Base-by-base conservation (phyloP, 2,113 vertebrate species). In the Takifugu bimaculatus region DNA sequence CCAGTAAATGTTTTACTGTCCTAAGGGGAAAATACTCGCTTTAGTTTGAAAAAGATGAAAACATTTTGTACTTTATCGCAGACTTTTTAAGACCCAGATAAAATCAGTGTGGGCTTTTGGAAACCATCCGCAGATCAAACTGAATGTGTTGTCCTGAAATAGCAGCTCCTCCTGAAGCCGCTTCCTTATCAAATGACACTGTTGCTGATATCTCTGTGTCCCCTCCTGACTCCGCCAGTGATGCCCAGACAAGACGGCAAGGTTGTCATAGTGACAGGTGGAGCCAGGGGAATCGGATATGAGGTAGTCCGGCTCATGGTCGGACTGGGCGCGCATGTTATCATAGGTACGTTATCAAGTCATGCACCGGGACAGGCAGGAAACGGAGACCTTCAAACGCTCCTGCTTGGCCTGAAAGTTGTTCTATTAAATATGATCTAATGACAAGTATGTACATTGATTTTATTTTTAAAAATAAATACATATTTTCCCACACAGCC, bases 211-310 rank as follows among this genome's bases (percentile, higher is more conserved):
- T 77, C 56, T 72, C 7, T 72, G 57, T 88, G 49, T 80, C 69
- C 72, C 83, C 74, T 86, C 85, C 74, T 78, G 71, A 50, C 64
- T 79, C 54, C 47, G 67, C 71, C 44, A 96, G 94, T 67, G 87
- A 91, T 94, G 76, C 81, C 92, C 69, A 79, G 66, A 67, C 93
- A 94, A 82, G 87, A 92, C 68, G 93, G 88, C 74, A 94, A 90
- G 59, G 92, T 97, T 86, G 93, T 93, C 74, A 87, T 96, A 78
- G 93, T 96, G 87, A 98, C 94, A 49, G 93, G 94, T 77, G 93
- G 93, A 64, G 60, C 89, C 50, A 91, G 81, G 68, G 94, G 94
- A 74, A 94, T 97, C 52, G 94, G 94, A 76, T 93, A 83, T 74
- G 82, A 93, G 74, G 93, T 93, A 2, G 91, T 76, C 61, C 91